Evolutionary conservation across 2,797 vertebrate genomes (phyloP), one percentile per base, ranked within the genome.

Genomic region (Pangasius sanitwongsei): DNA sequence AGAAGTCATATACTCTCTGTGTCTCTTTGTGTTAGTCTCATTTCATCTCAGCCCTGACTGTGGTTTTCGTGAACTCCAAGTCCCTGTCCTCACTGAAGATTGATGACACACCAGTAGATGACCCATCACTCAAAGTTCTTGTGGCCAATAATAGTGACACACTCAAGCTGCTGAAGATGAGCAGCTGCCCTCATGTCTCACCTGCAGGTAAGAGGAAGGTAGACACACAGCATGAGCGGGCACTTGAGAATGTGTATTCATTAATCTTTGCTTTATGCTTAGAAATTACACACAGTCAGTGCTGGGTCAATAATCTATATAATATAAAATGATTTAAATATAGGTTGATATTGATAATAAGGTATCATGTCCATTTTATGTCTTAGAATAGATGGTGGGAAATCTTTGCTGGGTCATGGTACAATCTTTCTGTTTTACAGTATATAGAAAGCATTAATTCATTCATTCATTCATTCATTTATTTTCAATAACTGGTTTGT

Each of bases 21-120:
- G 97, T 83, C 5, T 99, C 98, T 0, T 96, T 99, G 89, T 83
- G 96, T 96, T 1, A 99, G 98, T 98, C 98, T 88, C 98, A 99
- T 89, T 99, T 99, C 94, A 98, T 99, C 95, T 99, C 99, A 78
- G 99, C 99, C 44, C 95, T 99, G 93, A 99, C 98, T 0, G 98
- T 99, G 94, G 98, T 99, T 88, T 99, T 99, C 75, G 98, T 99
- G 93, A 99, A 99, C 96, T 99, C 99, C 91, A 99, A 99, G 92
- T 99, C 99, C 2, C 94, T 99, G 87, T 99, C 98, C 1, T 99
- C 99, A 0, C 97, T 99, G 86, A 99, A 99, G 95, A 99, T 99
- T 75, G 98, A 99, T 12, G 98, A 99, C 92, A 99, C 98, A 12
- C 98, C 98, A 0, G 98, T 99, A 50, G 98, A 99, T 59, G 98